Evolutionary conservation across 2,888 invertebrate genomes (phyloP).

Genomic region (Nineta flava): DNA sequence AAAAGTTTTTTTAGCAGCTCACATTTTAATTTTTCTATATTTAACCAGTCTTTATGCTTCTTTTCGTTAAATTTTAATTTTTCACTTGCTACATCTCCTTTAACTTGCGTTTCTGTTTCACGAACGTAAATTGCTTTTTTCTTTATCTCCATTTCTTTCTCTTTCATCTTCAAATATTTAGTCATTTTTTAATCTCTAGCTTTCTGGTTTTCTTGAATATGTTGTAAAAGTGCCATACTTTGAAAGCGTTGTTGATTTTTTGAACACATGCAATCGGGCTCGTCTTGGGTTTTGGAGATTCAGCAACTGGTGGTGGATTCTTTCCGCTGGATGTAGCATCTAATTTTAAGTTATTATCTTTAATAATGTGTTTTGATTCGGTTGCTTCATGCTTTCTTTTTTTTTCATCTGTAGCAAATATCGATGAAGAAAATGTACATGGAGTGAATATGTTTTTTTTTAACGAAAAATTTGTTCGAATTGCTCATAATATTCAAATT

Average conservation of each 20-base stretch:
- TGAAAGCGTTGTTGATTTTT: too few relatives aligned
- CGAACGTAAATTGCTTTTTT: neutral
- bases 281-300: neutral
- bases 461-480: neutral
- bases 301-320: neutral
- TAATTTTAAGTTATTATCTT: neutral
- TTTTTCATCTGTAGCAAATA: neutral
- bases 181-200: neutral
- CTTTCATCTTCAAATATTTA: constrained; percentile 1
- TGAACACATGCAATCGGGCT: too few relatives aligned
- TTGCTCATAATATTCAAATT: neutral
- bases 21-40: constrained; percentile 3
- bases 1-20: constrained; percentile 2
- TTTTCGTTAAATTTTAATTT: constrained; percentile 4
- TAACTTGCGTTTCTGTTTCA: neutral
- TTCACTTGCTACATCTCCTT: neutral
- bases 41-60: constrained; percentile 3
- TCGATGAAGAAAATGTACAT: neutral
- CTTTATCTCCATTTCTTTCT: constrained; percentile 2
- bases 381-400: neutral
- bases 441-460: neutral
- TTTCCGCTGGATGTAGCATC: too few relatives aligned
- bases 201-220: neutral
- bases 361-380: neutral
- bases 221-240: neutral